These are phyloP conservation scores for Maniola jurtina DNA, from an alignment of 1,140 invertebrate species.

Conservation along the genomic window DNA sequence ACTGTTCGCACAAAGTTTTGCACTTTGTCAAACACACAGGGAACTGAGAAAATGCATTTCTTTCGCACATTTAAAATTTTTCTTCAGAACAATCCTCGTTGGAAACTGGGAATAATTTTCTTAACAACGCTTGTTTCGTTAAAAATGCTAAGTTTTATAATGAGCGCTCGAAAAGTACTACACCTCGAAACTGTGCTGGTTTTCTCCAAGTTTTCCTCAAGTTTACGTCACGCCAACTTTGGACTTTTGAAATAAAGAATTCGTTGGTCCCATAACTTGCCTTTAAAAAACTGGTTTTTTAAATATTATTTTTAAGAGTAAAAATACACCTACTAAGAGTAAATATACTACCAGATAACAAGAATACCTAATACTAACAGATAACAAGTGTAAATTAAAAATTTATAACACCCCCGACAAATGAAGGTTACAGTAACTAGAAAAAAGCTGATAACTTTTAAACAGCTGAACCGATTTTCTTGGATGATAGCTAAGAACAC, in stretches of 20 bases:
- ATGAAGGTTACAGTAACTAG: no score
- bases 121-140: slow-evolving; percentile 15
- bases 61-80: slow-evolving; percentile 11
- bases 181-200: slow-evolving; percentile 9
- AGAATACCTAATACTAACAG: no score
- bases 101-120: slow-evolving; percentile 11
- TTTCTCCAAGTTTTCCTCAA: slow-evolving; percentile 11
- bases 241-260: slow-evolving; percentile 1
- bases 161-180: slow-evolving; percentile 8
- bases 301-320: no score
- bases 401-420: no score
- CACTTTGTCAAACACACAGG: slow-evolving; percentile 10
- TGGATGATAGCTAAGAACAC: no score
- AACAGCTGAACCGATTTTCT: no score
- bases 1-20: slow-evolving; percentile 8
- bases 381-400: no score
- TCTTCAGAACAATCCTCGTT: slow-evolving; percentile 14
- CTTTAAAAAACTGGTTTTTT: no score
- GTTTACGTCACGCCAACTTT: slow-evolving; percentile 9
- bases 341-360: no score
- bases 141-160: slow-evolving; percentile 17
- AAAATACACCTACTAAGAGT: no score
- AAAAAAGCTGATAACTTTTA: no score
- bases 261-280: neutral
- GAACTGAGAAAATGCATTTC: slow-evolving; percentile 10